Conservation (phyloP, 2,113 vertebrate species). For the Lutjanus erythropterus region DNA sequence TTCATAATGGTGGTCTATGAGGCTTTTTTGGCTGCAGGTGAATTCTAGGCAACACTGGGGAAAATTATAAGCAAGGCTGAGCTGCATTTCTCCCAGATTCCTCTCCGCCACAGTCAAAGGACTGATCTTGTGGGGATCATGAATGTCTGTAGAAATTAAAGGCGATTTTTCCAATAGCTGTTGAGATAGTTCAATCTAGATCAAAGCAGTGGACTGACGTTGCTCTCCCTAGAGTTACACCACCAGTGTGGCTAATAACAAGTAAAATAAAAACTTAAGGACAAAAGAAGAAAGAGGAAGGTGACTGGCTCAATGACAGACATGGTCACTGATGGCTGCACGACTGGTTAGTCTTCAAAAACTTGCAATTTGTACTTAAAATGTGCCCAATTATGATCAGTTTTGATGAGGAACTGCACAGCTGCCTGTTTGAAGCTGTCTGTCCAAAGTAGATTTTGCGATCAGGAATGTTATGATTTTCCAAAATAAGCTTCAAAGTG, state of each 20-base stretch:
- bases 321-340: background rate
- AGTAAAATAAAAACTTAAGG: background rate
- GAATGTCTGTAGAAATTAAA: too few species aligned
- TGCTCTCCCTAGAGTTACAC: background rate
- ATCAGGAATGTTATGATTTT: background rate
- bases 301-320: background rate
- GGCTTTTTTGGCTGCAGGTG: too few species aligned
- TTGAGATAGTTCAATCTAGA: too few species aligned
- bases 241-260: background rate
- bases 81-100: too few species aligned
- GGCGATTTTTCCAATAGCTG: too few species aligned
- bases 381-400: background rate
- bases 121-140: too few species aligned
- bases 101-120: too few species aligned
- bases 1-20: too few species aligned
- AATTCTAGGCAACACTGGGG: too few species aligned
- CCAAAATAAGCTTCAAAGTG: constrained; percentile 4
- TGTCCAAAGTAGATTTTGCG: background rate
- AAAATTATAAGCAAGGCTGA: too few species aligned
- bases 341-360: background rate
- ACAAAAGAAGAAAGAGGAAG: background rate
- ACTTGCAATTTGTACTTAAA: background rate
- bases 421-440: background rate
- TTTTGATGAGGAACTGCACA: background rate
- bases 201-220: background rate